Percentiles rank a stretch among this genome's conserved stretches.
These are phyloP conservation scores for Phortica variegata DNA, from an alignment of 1,140 invertebrate species.

Conservation along the genomic window DNA sequence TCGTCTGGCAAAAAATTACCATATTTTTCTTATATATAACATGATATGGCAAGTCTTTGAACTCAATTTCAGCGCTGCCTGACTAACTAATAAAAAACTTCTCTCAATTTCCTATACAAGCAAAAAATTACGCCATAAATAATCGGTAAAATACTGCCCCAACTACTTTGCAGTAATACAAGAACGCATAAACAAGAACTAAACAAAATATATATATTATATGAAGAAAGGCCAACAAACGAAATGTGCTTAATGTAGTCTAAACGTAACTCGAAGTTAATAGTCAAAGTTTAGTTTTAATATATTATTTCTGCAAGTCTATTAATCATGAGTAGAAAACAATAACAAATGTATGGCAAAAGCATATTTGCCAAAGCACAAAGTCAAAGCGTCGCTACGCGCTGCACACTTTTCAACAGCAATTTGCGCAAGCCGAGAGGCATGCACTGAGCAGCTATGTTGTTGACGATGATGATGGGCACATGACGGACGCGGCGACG, in stretches of 20 bases:
- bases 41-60: too few relatives aligned
- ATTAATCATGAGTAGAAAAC: slow-evolving; percentile 34
- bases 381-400: background rate
- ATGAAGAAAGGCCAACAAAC: slow-evolving; percentile 9
- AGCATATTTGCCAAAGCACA: too few relatives aligned
- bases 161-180: too few relatives aligned
- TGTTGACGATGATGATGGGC: background rate
- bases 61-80: too few relatives aligned
- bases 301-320: slow-evolving; percentile 33
- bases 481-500: background rate
- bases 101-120: too few relatives aligned
- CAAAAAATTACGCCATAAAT: too few relatives aligned
- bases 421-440: slow-evolving; percentile 5
- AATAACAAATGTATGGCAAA: slow-evolving; percentile 7
- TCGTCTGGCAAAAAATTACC: too few relatives aligned
- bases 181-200: background rate
- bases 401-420: slow-evolving; percentile 31
- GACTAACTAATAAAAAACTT: too few relatives aligned
- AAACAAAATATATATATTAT: slow-evolving; percentile 13
- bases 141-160: too few relatives aligned
- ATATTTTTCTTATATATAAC: too few relatives aligned
- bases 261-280: slow-evolving; percentile 18
- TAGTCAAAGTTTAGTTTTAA: slow-evolving; percentile 43
- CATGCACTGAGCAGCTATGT: background rate
- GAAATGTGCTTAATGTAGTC: background rate